phyloP scores from a whole-genome alignment of 2,888 invertebrate genomes.

The Didymodactylos carnosus region DNA sequence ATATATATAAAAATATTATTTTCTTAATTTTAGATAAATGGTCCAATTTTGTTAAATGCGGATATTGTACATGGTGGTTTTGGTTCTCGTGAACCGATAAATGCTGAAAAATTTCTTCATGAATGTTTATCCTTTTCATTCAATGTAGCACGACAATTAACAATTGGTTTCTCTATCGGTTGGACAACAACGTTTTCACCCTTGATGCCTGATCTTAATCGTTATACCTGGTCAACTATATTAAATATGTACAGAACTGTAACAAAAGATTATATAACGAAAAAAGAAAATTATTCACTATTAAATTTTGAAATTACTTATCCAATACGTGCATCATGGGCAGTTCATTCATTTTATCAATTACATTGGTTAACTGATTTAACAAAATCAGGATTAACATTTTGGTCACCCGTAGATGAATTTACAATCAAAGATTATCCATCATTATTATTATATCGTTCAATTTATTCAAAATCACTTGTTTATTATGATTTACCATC shows the following conservation, averaged over 20 bases:
- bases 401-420: constrained; percentile 21
- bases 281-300: constrained; percentile 16
- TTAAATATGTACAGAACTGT: constrained; percentile 26
- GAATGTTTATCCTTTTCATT: constrained; percentile 17
- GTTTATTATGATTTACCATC: constrained; percentile 7
- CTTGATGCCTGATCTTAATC: background rate
- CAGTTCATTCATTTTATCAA: constrained; percentile 24
- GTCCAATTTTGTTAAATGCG: constrained; percentile 28
- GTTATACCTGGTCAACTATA: constrained; percentile 24
- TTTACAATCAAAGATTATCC: background rate
- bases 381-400: constrained; percentile 20
- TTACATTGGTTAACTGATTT: constrained; percentile 26
- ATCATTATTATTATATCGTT: background rate
- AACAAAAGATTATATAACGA: constrained; percentile 19
- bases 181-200: constrained; percentile 21
- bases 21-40: constrained; percentile 19
- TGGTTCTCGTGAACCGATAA: constrained; percentile 20
- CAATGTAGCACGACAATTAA: background rate
- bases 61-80: constrained; percentile 25
- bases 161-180: constrained; percentile 25
- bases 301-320: constrained; percentile 20
- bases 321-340: constrained; percentile 22
- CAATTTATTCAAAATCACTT: background rate
- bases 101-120: constrained; percentile 22
- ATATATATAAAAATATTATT: background rate